Percentiles rank a stretch among this genome's conserved stretches.
Conservation (phyloP, 2,113 vertebrate genomes). For the Collichthys lucidus region DNA sequence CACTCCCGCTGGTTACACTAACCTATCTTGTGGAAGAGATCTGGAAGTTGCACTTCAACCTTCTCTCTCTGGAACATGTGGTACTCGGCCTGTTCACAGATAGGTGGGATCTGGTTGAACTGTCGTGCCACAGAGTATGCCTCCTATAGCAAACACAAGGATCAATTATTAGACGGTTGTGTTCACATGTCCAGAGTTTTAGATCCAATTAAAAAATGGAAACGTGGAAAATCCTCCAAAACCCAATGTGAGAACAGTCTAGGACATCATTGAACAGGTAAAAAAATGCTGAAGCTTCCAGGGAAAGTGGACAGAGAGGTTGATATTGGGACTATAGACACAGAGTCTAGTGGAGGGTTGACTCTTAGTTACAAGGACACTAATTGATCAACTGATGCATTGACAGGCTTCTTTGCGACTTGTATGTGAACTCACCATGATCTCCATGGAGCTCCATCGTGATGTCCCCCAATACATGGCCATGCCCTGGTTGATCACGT, state of each 20-base stretch:
- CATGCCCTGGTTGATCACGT: conserved; percentile 90
- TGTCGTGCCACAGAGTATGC: conserved; percentile 92
- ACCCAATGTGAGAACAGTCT: neutral
- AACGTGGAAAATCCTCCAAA: neutral
- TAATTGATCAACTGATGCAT: neutral
- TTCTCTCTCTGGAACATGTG: conserved; percentile 98
- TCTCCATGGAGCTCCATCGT: conserved; percentile 88
- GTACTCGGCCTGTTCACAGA: conserved; percentile 94
- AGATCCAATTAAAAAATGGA: neutral
- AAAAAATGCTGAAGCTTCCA: no score
- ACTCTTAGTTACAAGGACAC: neutral
- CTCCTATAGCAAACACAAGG: conserved; percentile 81
- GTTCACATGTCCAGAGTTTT: neutral
- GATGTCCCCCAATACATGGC: conserved; percentile 92
- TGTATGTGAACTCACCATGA: conserved; percentile 83
- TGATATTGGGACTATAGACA: no score
- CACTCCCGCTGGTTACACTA: neutral
- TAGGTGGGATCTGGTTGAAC: conserved; percentile 92
- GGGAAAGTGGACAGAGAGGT: no score
- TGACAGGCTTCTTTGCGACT: neutral
- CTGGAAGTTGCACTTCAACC: conserved; percentile 92
- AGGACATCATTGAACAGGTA: no score
- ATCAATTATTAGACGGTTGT: neutral
- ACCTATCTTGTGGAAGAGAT: conserved; percentile 96
- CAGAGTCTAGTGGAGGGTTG: neutral